These are phyloP conservation scores for Lemur catta DNA, from an alignment of 2,797 vertebrate genomes.

Conservation along the genomic window DNA sequence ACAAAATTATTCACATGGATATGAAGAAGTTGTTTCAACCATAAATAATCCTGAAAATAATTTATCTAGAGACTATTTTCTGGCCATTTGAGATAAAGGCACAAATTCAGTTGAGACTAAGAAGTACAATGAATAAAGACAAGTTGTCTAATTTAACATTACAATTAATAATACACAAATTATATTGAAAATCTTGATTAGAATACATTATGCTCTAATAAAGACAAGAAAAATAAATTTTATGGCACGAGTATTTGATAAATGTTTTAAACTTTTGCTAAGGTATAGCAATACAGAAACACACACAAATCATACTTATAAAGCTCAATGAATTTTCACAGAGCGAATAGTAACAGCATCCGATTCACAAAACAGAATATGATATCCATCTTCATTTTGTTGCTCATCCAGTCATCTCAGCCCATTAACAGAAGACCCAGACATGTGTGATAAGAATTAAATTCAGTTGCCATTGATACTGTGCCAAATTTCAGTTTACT, in stretches of 20 bases:
- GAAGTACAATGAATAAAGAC: background rate
- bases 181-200: background rate
- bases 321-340: background rate
- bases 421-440: background rate
- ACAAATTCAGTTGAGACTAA: background rate
- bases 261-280: background rate
- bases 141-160: background rate
- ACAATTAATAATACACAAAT: background rate
- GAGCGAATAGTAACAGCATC: background rate
- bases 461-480: background rate
- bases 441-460: background rate
- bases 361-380: background rate
- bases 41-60: conserved; percentile 3
- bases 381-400: background rate
- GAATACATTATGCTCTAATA: background rate
- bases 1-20: background rate
- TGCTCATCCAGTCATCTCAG: background rate
- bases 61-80: background rate
- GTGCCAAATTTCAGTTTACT: background rate
- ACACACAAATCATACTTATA: background rate
- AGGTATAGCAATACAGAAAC: background rate
- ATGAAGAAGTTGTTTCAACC: background rate
- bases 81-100: background rate
- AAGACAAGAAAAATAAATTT: conserved; percentile 6
- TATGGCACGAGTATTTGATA: background rate